Evolutionary conservation across 2,888 invertebrate genomes (phyloP).

Genomic region (Tinea trinotella): DNA sequence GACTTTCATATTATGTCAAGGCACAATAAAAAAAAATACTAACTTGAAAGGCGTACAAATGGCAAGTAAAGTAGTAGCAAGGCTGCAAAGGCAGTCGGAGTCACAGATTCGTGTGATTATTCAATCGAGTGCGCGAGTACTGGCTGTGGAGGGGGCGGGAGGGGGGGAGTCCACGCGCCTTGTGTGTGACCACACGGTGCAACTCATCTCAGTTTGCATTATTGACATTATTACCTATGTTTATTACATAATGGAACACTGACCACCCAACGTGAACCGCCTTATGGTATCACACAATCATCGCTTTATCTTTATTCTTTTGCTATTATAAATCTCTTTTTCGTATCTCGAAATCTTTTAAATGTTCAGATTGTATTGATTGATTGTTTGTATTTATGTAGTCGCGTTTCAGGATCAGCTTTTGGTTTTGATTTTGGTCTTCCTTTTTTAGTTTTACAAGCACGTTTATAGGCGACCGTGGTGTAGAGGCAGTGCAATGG

Average conservation of each 20-base stretch:
- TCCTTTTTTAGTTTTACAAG: too few relatives aligned
- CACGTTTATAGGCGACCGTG: too few relatives aligned
- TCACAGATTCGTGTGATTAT: slow-evolving; percentile 57
- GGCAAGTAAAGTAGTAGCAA: slow-evolving; percentile 29
- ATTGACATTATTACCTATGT: slow-evolving; percentile 8
- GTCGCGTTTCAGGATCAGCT: too few relatives aligned
- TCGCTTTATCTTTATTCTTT: too few relatives aligned
- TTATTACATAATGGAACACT: slow-evolving; percentile 7
- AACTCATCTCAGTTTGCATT: slow-evolving; percentile 17
- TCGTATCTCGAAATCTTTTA: too few relatives aligned
- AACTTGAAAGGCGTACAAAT: background rate
- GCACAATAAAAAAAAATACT: background rate
- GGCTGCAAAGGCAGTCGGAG: slow-evolving; percentile 43
- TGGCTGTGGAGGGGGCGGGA: slow-evolving; percentile 24
- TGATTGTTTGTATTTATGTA: too few relatives aligned
- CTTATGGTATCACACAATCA: background rate
- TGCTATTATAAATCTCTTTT: too few relatives aligned
- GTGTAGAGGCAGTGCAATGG: too few relatives aligned
- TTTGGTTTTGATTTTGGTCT: too few relatives aligned
- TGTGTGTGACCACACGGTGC: slow-evolving; percentile 36
- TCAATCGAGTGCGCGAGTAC: slow-evolving; percentile 60
- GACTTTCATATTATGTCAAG: too few relatives aligned
- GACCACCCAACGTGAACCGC: background rate
- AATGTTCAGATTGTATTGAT: too few relatives aligned
- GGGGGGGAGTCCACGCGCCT: slow-evolving; percentile 38